Base-by-base conservation (phyloP, 2,797 vertebrate genomes). In the Scleropages formosus region DNA sequence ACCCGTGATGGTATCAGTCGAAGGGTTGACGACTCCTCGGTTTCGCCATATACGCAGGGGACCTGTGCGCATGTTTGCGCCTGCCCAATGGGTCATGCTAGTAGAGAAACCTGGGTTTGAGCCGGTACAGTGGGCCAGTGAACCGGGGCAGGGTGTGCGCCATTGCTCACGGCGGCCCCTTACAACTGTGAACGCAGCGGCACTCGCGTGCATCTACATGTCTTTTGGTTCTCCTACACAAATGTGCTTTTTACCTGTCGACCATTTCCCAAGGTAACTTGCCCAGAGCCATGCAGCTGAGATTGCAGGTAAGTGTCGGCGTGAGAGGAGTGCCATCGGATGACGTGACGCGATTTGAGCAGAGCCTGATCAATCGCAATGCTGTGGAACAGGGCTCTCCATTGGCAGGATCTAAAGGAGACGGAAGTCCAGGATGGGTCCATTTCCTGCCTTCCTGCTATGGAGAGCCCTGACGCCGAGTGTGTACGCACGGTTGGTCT, bases 221-320 rank as follows among this genome's bases (percentile, higher is more conserved):
- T 24, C n/a, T 69, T n/a, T 31, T 15, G 46, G 11, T 9, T 16
- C 24, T 58, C 24, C 58, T 60, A 20, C 20, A 65, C 11, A 58
- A 75, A 39, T 66, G 72, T 80, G n/a, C 70, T 77, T 81, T 78
- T 78, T 49, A 70, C 74, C 73, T 81, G 79, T 79, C 80, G 67
- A 77, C 79, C 72, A 62, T 84, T 65, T 82, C 73, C 60, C 70
- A 85, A 85, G 84, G 84, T 82, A 75, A 77, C 73, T 79, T 85
- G 70, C 49, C 82, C 77, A 80, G 75, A n/a, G 51, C 67, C 62
- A 63, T 80, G 73, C 81, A 77, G 74, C 75, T 84, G 78, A 74
- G 81, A 53, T 77, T 85, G 64, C 81, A 77, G 80, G 82, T 85
- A 83, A 84, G 84, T 84, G 46, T 31, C 75, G 58, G 27, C 39